phyloP scores from a whole-genome alignment of 2,113 vertebrate genomes.

The Phasianus colchicus region DNA sequence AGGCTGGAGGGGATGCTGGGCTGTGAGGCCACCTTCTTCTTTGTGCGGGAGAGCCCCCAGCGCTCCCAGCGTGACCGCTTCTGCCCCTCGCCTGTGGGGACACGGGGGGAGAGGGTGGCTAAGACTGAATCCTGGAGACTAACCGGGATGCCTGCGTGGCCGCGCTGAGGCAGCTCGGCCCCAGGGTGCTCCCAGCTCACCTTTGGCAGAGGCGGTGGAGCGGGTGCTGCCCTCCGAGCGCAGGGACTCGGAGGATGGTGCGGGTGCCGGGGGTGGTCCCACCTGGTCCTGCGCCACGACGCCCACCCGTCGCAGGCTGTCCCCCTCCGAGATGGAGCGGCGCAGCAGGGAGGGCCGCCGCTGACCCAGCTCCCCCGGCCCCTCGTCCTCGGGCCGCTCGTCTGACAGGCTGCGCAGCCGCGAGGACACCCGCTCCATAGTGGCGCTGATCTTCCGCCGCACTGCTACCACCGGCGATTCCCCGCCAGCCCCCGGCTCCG shows the following conservation, averaged over 20 bases:
- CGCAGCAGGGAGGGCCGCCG: conserved; percentile 86
- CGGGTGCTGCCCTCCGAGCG: conserved; percentile 88
- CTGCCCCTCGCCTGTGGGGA: conserved; percentile 13
- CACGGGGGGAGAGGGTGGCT: background rate
- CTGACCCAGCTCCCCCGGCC: conserved; percentile 57
- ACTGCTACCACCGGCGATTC: conserved; percentile 89
- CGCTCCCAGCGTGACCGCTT: conserved; percentile 89
- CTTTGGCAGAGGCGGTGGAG: conserved; percentile 75
- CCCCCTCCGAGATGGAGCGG: conserved; percentile 89
- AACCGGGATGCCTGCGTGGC: rapidly evolving
- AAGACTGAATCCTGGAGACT: background rate
- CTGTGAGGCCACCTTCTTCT: conserved; percentile 88
- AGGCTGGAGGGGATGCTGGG: conserved; percentile 89
- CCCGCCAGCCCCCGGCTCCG: conserved; percentile 74
- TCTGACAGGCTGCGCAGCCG: conserved; percentile 84
- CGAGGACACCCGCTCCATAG: conserved; percentile 90
- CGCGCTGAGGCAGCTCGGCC: rapidly evolving
- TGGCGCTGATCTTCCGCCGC: conserved; percentile 92
- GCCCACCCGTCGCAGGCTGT: conserved; percentile 78
- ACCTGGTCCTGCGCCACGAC: conserved; percentile 87
- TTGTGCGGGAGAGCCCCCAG: conserved; percentile 89
- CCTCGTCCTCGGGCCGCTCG: conserved; percentile 5
- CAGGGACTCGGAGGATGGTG: conserved; percentile 91
- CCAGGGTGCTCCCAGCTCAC: background rate
- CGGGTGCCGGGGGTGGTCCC: conserved; percentile 76